These are phyloP conservation scores for Sabatieria punctata DNA, from an alignment of 2,888 invertebrate genomes.

Conservation along the genomic window DNA sequence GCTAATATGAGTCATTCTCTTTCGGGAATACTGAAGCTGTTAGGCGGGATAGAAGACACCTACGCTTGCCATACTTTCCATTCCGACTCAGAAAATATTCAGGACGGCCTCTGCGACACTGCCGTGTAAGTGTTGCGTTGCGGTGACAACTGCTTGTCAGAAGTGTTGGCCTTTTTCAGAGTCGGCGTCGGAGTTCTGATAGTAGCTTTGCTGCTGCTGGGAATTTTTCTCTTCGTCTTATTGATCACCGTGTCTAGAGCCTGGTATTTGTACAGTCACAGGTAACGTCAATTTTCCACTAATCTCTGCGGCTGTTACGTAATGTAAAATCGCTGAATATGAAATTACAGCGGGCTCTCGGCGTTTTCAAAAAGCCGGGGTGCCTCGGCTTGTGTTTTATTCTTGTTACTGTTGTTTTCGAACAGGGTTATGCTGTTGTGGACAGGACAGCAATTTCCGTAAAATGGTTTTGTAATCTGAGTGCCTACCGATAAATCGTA, in stretches of 20 bases:
- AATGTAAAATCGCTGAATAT: too few species aligned
- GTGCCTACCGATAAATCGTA: neutral
- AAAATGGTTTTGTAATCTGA: too few species aligned
- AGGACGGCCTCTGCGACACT: conserved; percentile 21
- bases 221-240: conserved; percentile 20
- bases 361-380: too few species aligned
- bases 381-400: too few species aligned
- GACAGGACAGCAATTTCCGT: too few species aligned
- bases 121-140: conserved; percentile 23
- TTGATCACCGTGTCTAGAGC: conserved; percentile 24
- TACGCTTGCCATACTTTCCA: neutral
- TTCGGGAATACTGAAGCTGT: neutral
- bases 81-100: neutral
- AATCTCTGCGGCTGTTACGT: too few species aligned
- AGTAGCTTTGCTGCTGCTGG: conserved; percentile 19
- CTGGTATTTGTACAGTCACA: conserved; percentile 23
- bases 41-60: conserved; percentile 1
- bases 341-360: too few species aligned
- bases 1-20: too few species aligned
- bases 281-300: too few species aligned
- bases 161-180: conserved; percentile 12
- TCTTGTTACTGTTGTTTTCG: too few species aligned
- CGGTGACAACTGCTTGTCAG: too few species aligned
- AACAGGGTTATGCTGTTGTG: too few species aligned
- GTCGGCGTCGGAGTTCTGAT: conserved; percentile 18